Evolutionary conservation across 2,888 invertebrate genomes (phyloP).

Genomic region (Phorcus lineatus): DNA sequence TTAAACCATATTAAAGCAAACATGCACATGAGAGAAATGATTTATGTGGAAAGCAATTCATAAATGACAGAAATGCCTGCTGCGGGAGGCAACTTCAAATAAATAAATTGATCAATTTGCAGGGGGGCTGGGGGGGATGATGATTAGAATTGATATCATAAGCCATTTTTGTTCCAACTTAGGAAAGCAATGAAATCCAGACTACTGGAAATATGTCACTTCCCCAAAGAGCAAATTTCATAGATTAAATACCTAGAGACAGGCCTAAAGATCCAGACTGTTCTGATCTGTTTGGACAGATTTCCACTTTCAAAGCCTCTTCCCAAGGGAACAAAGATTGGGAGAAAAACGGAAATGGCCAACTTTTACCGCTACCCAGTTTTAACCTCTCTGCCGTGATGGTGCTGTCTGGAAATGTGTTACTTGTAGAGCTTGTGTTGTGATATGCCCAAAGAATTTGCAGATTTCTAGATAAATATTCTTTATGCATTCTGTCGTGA

Average conservation of each 20-base stretch:
- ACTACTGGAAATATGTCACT: neutral
- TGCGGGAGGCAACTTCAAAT: too few species aligned
- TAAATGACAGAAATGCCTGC: too few species aligned
- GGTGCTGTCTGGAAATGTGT: neutral
- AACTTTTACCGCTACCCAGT: neutral
- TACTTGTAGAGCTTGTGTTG: neutral
- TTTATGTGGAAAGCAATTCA: too few species aligned
- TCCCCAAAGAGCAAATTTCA: neutral
- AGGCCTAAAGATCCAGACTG: neutral
- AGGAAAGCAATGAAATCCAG: too few species aligned
- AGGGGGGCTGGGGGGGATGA: too few species aligned
- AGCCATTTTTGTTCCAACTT: too few species aligned
- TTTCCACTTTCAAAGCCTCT: neutral
- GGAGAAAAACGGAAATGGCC: neutral
- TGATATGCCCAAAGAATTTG: neutral
- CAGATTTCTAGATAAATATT: slow-evolving; percentile 5
- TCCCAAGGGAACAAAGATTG: neutral
- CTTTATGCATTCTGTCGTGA: neutral
- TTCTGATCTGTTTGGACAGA: neutral
- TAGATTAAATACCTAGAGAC: neutral
- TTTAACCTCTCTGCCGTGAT: neutral
- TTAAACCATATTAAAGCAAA: neutral
- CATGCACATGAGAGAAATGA: too few species aligned
- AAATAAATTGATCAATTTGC: too few species aligned
- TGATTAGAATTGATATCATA: too few species aligned